Evolutionary conservation across 2,113 vertebrate genomes (phyloP), one percentile per base, ranked within the genome.

Genomic region (Hippocampus comes): DNA sequence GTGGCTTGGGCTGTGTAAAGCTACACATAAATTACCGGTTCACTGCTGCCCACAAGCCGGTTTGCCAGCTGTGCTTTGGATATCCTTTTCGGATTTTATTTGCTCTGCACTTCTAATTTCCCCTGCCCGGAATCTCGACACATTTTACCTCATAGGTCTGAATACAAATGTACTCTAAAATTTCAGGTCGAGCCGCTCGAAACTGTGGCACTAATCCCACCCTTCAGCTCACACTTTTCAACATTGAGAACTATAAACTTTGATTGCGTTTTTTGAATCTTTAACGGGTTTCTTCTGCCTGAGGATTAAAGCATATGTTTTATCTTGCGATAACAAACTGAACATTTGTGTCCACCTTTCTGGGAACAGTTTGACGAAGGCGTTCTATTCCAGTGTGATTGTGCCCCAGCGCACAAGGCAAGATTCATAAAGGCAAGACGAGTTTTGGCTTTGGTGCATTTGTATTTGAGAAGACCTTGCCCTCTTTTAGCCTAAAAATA

Each of bases 161-260:
- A 63, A 63, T 63, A 63, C 61, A 61, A 61, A 61, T 61, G 59
- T 20, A 20, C 17, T 56, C 53, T 56, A n/a, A 63, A 42, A 63
- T 41, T 63, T n/a, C 20, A 63, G 61, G 34, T 20, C 18, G 34
- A 42, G 34, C 38, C n/a, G 61, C 61, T 61, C 59, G 1, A 38
- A 61, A 18, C 59, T 63, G 61, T 63, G 34, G 61, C 34, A 63
- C 12, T 63, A 42, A 12, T 63, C 34, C 18, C 61, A 14, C 9
- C 34, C 25, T 20, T 63, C 18, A n/a, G 20, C 34, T 63, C 17
- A 21, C 34, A 63, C 34, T 61, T 61, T 20, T 38, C 27, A 61
- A 61, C 27, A 61, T 38, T 38, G 18, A 38, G 12, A 20, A 61
- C 27, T 34, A 61, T 59, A 27, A 59, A 27, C 43, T 46, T 51